Conservation (phyloP, 2,888 invertebrate species). For the Augochlorella aurata region DNA sequence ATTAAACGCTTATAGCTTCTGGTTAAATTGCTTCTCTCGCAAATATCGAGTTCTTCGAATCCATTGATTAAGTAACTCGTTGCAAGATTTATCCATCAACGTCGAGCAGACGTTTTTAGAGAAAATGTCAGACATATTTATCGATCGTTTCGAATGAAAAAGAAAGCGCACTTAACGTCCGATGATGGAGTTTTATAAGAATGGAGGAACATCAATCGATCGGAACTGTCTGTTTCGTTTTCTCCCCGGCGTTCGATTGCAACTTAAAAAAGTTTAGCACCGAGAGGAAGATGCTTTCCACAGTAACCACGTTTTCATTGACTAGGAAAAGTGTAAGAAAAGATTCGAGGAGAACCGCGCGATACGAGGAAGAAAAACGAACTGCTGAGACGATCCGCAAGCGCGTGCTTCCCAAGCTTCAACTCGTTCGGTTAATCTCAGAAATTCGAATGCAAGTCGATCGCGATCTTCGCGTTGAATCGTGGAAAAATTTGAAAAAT, state of each 20-base stretch:
- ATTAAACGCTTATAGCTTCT: neutral
- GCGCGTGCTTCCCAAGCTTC: constrained; percentile 62
- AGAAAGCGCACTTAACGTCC: neutral
- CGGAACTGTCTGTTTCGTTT: constrained; percentile 23
- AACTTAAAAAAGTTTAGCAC: constrained; percentile 54
- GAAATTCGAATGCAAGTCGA: constrained; percentile 60
- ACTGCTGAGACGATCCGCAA: constrained; percentile 57
- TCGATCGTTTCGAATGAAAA: neutral
- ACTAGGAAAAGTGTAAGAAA: constrained; percentile 34
- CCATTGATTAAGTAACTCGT: neutral
- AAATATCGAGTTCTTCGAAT: neutral
- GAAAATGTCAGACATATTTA: neutral
- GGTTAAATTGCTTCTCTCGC: neutral
- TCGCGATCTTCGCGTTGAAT: neutral
- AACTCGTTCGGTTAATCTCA: constrained; percentile 63
- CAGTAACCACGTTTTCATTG: constrained; percentile 61
- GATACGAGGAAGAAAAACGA: constrained; percentile 13
- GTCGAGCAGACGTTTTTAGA: neutral
- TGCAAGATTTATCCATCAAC: neutral
- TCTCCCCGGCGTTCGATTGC: constrained; percentile 9
- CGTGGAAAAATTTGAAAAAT: too few relatives aligned
- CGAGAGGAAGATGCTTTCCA: constrained; percentile 48
- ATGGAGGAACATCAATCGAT: constrained; percentile 12
- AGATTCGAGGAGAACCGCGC: constrained; percentile 31
- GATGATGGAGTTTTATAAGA: constrained; percentile 13